Percentiles rank a stretch among this genome's conserved stretches.
Evolutionary conservation across 2,113 vertebrate species (phyloP).

Genomic region (Rana temporaria): DNA sequence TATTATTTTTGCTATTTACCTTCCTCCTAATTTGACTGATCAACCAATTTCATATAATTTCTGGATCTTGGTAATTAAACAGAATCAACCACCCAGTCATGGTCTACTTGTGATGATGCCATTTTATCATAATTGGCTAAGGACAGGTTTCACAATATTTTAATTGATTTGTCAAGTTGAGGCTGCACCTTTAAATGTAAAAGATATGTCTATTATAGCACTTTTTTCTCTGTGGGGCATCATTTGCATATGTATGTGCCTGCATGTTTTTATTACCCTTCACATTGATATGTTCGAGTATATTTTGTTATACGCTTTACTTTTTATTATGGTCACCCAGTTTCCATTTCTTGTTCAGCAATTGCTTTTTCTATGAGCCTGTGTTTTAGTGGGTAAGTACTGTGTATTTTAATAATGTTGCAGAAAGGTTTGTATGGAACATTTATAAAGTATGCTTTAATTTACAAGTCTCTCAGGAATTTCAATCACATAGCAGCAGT

Average conservation of each 20-base stretch:
- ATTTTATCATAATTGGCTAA: no score
- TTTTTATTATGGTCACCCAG: slow-evolving; percentile 70
- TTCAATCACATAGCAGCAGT: not conserved
- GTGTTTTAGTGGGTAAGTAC: slow-evolving; percentile 79
- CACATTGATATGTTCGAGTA: slow-evolving; percentile 19
- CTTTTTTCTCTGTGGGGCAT: not conserved
- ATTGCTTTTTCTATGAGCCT: slow-evolving; percentile 74
- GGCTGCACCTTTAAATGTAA: slow-evolving; percentile 39
- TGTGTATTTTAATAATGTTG: slow-evolving; percentile 60
- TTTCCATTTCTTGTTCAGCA: slow-evolving; percentile 74
- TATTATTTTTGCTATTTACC: no score
- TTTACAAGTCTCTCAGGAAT: not conserved
- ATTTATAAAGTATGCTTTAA: not conserved
- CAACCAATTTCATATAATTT: no score
- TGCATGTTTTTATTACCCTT: slow-evolving; percentile 29
- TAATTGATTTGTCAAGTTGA: not conserved
- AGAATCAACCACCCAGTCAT: no score
- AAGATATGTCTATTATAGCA: slow-evolving; percentile 6
- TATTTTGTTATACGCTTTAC: slow-evolving; percentile 56
- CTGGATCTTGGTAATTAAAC: no score
- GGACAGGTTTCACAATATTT: no score
- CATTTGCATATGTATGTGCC: slow-evolving; percentile 48
- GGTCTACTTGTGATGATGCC: no score
- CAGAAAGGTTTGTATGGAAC: not conserved
- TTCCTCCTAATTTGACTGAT: no score